Evolutionary conservation across 2,888 invertebrate genomes (phyloP).

Genomic region (Acrobasis suavella): DNA sequence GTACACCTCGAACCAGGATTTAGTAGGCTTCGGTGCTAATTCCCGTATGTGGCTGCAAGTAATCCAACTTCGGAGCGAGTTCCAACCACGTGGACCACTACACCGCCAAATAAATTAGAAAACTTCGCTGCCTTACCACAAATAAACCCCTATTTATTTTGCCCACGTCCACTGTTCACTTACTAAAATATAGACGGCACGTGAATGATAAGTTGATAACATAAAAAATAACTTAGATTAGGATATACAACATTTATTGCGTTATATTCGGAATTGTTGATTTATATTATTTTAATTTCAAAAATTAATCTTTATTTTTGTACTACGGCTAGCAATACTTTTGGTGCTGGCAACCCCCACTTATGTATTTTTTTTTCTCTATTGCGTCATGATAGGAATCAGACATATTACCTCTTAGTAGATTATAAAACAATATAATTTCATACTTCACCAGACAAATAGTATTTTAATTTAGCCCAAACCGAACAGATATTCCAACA

Average conservation of each 20-base stretch:
- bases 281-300: too few relatives aligned
- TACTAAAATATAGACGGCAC: constrained; percentile 27
- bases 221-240: neutral
- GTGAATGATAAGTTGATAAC: constrained; percentile 18
- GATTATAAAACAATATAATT: too few relatives aligned
- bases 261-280: too few relatives aligned
- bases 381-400: too few relatives aligned
- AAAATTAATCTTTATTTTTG: too few relatives aligned
- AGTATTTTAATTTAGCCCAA: too few relatives aligned
- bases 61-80: constrained; percentile 28
- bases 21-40: constrained; percentile 5
- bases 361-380: too few relatives aligned
- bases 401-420: too few relatives aligned
- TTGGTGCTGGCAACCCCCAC: too few relatives aligned
- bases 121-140: constrained; percentile 33
- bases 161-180: constrained; percentile 28
- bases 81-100: constrained; percentile 26
- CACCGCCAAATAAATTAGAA: constrained; percentile 34
- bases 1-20: neutral
- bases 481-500: too few relatives aligned
- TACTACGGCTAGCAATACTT: too few relatives aligned
- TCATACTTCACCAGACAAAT: too few relatives aligned
- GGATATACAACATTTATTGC: neutral
- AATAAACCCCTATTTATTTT: constrained; percentile 32
- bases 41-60: constrained; percentile 22